Evolutionary conservation across 2,888 invertebrate genomes (phyloP), one percentile per base, ranked within the genome.

Genomic region (Acleris literana): DNA sequence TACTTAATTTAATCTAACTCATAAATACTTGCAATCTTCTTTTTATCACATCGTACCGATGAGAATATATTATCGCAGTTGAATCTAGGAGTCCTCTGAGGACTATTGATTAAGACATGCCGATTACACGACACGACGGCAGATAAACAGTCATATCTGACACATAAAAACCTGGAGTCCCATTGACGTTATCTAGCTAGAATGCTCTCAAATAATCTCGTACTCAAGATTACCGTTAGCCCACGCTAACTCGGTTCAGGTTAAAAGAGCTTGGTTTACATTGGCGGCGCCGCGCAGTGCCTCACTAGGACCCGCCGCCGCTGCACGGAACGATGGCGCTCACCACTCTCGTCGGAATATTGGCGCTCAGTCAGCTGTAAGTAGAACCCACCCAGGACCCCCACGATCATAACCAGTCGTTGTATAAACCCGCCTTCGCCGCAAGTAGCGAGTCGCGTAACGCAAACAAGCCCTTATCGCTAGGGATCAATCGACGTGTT

Each of bases 361-460:
- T 90, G 71, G 86, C 87, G 68, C 74, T 90, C 63, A 81, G 83
- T 79, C 86, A 87, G 66, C 78, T 79, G 91, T 92, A 73, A 92
- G 91, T 88, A 80, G 44, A 64, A 59, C 53, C 59, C 43, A 59
- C 53, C 59, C 43, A 53, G 6, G 55, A 46, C 25, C 57, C 44
- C 16, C 43, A 22, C 22, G 25, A 25, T 18, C 9, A 49, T 55
- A 54, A 54, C 17, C 7, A 53, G 39, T 39, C 7, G 39, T 59
- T 44, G 29, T 51, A 56, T 55, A 56, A 55, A 58, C 49, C 55
- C 55, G 54, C 54, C 49, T 11, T 49, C 39, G 18, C 25, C 20
- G 46, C 33, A 18, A 43, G 56, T 13, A 39, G 48, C 49, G 48
- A 39, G 46, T 55, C 39, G 46, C 51, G 53, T 63, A 56, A 62